Evolutionary conservation across 2,797 vertebrate genomes (phyloP).

Genomic region (Australoheros facetus): DNA sequence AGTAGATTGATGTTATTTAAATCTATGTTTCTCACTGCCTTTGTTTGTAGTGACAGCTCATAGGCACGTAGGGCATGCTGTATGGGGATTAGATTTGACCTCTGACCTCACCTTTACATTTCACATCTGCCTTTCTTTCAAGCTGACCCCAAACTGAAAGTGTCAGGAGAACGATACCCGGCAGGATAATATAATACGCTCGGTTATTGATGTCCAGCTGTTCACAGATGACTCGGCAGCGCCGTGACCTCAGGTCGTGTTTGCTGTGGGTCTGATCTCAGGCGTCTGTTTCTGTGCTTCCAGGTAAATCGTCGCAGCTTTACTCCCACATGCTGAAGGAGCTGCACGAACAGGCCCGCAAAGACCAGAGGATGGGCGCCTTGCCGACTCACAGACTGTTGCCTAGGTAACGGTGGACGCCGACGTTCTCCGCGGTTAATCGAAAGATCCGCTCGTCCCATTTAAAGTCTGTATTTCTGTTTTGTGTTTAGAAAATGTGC

Average conservation of each 20-base stretch:
- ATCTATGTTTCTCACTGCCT: too few relatives aligned
- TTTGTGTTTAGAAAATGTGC: constrained; percentile 81
- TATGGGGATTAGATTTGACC: too few relatives aligned
- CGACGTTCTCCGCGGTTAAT: neutral
- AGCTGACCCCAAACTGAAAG: too few relatives aligned
- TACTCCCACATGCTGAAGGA: constrained; percentile 89
- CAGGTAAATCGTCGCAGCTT: constrained; percentile 90
- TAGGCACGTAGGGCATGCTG: too few relatives aligned
- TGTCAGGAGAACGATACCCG: too few relatives aligned
- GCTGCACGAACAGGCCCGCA: constrained; percentile 86
- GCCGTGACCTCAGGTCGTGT: neutral
- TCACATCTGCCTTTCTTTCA: too few relatives aligned
- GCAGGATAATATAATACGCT: too few relatives aligned
- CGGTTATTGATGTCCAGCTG: too few relatives aligned
- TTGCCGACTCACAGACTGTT: constrained; percentile 87
- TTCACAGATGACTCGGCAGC: too few relatives aligned
- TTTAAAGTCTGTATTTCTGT: neutral
- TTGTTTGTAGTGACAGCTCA: too few relatives aligned
- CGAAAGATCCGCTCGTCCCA: neutral
- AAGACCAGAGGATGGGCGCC: constrained; percentile 83
- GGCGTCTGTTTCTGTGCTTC: neutral
- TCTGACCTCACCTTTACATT: too few relatives aligned
- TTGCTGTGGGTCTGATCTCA: neutral
- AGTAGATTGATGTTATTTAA: too few relatives aligned
- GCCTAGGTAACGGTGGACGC: constrained; percentile 78